A percentile compares a stretch with the other conserved stretches of the same genome.
phyloP scores from a whole-genome alignment of 1,140 invertebrate genomes.

The Venustaconcha ellipsiformis region DNA sequence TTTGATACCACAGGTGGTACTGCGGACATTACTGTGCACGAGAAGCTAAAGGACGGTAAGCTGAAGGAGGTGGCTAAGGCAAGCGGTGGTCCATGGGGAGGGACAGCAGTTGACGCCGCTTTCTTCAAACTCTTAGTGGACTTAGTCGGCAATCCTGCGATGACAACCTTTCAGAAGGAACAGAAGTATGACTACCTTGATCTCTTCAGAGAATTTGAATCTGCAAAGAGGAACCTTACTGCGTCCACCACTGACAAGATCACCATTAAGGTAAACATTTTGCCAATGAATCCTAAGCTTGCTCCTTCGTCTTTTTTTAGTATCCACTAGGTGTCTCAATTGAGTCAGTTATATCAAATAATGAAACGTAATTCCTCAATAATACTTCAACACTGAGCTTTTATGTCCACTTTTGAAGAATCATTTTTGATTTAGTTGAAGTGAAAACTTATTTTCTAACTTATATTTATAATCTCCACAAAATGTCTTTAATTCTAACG shows the following conservation, averaged over 20 bases:
- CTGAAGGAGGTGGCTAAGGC: slow-evolving; percentile 7
- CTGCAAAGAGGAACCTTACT: slow-evolving; percentile 8
- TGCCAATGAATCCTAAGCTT: too few species aligned
- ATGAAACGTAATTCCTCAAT: too few species aligned
- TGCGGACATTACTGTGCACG: slow-evolving; percentile 15
- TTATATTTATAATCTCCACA: too few species aligned
- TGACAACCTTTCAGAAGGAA: not conserved
- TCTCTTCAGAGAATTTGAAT: slow-evolving; percentile 18
- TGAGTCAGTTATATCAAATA: too few species aligned
- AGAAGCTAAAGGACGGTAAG: slow-evolving; percentile 7
- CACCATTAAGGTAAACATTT: slow-evolving; percentile 9
- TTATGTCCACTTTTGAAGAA: too few species aligned
- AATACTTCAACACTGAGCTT: too few species aligned
- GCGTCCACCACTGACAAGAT: not conserved
- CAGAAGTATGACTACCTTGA: slow-evolving; percentile 16
- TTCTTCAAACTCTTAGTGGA: slow-evolving; percentile 10
- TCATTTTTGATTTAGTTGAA: too few species aligned
- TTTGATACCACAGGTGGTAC: slow-evolving; percentile 1
- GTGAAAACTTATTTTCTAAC: too few species aligned
- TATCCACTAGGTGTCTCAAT: too few species aligned
- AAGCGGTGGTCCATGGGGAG: slow-evolving; percentile 15
- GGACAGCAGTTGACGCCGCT: slow-evolving; percentile 9
- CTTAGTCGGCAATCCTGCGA: not conserved
- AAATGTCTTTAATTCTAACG: too few species aligned
- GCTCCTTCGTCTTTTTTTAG: too few species aligned